A percentile compares a stretch with the other conserved stretches of the same genome.
Conservation (phyloP, 2,113 vertebrate species). For the Halichoerus grypus region DNA sequence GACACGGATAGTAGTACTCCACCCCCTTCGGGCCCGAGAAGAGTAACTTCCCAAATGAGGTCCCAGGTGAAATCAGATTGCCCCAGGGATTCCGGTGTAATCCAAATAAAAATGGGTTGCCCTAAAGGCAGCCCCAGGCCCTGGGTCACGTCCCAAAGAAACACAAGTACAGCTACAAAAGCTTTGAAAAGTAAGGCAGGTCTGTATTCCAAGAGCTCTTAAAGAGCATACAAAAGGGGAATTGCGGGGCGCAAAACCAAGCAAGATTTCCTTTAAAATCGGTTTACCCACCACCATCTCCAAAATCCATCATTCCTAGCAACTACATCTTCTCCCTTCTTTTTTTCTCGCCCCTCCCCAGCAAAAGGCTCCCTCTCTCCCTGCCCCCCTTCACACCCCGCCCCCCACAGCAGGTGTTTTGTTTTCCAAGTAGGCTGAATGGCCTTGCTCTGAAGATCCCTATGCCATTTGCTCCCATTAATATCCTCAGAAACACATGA, state of each 20-base stretch:
- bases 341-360: fast-evolving
- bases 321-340: not conserved
- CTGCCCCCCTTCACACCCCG: fast-evolving
- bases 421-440: not conserved
- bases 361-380: not conserved
- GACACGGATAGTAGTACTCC: not conserved
- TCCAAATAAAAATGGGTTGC: not conserved
- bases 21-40: not conserved
- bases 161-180: not conserved
- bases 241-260: not conserved
- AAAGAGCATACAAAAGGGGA: not conserved
- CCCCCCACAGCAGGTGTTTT: not conserved
- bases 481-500: conserved; percentile 10
- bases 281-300: not conserved
- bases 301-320: not conserved
- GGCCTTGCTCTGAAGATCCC: not conserved
- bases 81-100: not conserved
- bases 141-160: not conserved
- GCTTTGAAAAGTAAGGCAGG: not conserved
- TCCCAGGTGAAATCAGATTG: not conserved
- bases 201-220: not conserved
- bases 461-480: not conserved
- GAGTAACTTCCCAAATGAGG: not conserved
- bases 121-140: not conserved
- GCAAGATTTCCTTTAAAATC: not conserved